phyloP scores from a whole-genome alignment of 2,888 invertebrate species.

The Eupithecia subumbrata region DNA sequence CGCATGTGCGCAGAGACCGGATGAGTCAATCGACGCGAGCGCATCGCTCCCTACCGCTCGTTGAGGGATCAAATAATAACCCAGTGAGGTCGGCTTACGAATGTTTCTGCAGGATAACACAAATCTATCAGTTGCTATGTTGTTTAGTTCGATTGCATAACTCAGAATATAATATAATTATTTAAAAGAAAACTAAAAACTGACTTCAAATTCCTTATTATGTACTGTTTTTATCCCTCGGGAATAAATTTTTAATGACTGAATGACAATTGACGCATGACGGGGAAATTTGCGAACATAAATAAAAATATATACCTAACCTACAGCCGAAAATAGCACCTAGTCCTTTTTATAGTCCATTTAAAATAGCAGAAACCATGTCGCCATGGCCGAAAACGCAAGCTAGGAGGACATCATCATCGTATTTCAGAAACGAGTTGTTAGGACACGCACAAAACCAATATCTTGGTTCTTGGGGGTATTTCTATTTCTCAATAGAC shows the following conservation, averaged over 20 bases:
- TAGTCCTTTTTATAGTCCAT: too few species aligned
- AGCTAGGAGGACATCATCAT: not conserved
- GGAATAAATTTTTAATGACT: too few species aligned
- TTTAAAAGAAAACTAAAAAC: too few species aligned
- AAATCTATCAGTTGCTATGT: not conserved
- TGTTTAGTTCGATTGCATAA: not conserved
- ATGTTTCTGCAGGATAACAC: conserved; percentile 13
- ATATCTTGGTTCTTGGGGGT: not conserved
- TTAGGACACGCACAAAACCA: not conserved
- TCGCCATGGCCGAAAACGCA: not conserved
- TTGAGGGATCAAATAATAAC: conserved; percentile 47
- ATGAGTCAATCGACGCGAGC: conserved; percentile 76
- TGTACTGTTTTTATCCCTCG: too few species aligned
- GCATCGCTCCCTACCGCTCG: conserved; percentile 65
- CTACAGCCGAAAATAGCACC: not conserved
- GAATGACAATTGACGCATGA: too few species aligned
- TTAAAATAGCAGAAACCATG: not conserved
- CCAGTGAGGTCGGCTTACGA: conserved; percentile 36
- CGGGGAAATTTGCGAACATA: not conserved
- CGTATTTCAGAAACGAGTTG: not conserved
- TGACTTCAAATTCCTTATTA: too few species aligned
- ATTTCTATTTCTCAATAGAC: conserved; percentile 5
- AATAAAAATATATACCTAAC: not conserved
- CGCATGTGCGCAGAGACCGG: conserved; percentile 70
- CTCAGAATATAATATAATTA: not conserved